Percentiles rank a stretch among this genome's conserved stretches.
phyloP scores from a whole-genome alignment of 1,140 invertebrate species.

The Drosophila cardini region DNA sequence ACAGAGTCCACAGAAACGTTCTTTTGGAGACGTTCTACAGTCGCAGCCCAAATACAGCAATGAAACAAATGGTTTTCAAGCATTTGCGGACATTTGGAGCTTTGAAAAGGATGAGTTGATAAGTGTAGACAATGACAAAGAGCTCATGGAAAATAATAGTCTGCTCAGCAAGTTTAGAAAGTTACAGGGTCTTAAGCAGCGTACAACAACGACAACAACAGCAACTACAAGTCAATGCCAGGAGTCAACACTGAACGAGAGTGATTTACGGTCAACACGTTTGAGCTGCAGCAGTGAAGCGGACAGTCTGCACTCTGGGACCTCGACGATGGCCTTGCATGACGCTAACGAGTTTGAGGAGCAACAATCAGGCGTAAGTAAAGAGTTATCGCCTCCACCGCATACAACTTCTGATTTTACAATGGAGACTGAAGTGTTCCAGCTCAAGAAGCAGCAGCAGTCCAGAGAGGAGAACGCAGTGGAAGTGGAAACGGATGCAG shows the following conservation, averaged over 20 bases:
- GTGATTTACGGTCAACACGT: neutral
- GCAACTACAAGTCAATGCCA: neutral
- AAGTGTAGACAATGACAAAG: conserved; percentile 41
- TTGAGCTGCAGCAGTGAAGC: conserved; percentile 28
- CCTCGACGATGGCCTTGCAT: conserved; percentile 57
- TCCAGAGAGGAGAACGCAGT: neutral
- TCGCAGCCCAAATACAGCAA: conserved; percentile 61
- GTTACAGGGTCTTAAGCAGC: conserved; percentile 41
- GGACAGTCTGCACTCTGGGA: conserved; percentile 50
- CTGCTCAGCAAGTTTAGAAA: conserved; percentile 65
- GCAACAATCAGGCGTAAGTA: conserved; percentile 49
- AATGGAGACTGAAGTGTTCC: conserved; percentile 53
- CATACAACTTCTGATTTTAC: conserved; percentile 40
- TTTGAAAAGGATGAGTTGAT: conserved; percentile 59
- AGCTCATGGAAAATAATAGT: conserved; percentile 59
- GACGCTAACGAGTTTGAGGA: conserved; percentile 43
- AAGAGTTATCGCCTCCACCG: conserved; percentile 44
- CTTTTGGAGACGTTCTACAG: conserved; percentile 61
- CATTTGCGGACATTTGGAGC: conserved; percentile 75
- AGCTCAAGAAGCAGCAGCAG: conserved; percentile 23
- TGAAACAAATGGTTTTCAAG: conserved; percentile 68
- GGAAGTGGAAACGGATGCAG: neutral
- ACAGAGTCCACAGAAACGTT: conserved; percentile 21
- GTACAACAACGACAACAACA: neutral
- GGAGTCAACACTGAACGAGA: neutral